Evolutionary conservation across 2,888 invertebrate genomes (phyloP).

Genomic region (Noctua janthe): DNA sequence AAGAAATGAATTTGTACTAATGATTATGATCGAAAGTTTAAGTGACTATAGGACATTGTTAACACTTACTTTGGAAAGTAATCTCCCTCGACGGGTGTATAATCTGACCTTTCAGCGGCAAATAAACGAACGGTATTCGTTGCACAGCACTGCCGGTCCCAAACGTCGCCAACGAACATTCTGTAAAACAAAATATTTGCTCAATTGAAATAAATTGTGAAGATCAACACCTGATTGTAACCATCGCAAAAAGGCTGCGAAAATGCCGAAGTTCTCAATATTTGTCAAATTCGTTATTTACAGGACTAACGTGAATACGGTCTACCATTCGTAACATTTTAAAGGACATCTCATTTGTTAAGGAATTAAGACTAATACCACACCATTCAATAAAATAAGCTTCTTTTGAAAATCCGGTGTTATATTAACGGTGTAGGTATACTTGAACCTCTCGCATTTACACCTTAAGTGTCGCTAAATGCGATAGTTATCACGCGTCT

Average conservation of each 20-base stretch:
- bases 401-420: slow-evolving; percentile 65
- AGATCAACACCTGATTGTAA: slow-evolving; percentile 36
- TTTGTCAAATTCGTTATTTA: slow-evolving; percentile 36
- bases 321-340: slow-evolving; percentile 44
- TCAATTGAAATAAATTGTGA: slow-evolving; percentile 29
- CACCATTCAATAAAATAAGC: slow-evolving; percentile 63
- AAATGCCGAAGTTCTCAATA: slow-evolving; percentile 29
- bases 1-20: not conserved
- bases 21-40: not conserved
- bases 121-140: slow-evolving; percentile 95
- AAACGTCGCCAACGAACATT: slow-evolving; percentile 95
- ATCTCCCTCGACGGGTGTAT: slow-evolving; percentile 97
- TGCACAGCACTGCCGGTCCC: slow-evolving; percentile 92
- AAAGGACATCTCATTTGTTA: slow-evolving; percentile 71
- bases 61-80: slow-evolving; percentile 92
- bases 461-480: slow-evolving; percentile 32
- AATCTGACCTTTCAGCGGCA: slow-evolving; percentile 96
- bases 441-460: slow-evolving; percentile 21
- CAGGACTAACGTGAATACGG: slow-evolving; percentile 13
- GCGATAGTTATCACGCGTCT: slow-evolving; percentile 32
- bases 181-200: slow-evolving; percentile 86
- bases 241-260: slow-evolving; percentile 14
- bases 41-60: not conserved
- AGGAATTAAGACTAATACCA: slow-evolving; percentile 75
- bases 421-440: slow-evolving; percentile 58